Percentiles rank a stretch among this genome's conserved stretches.
phyloP scores from a whole-genome alignment of 2,113 vertebrate genomes.

The Takifugu bimaculatus region DNA sequence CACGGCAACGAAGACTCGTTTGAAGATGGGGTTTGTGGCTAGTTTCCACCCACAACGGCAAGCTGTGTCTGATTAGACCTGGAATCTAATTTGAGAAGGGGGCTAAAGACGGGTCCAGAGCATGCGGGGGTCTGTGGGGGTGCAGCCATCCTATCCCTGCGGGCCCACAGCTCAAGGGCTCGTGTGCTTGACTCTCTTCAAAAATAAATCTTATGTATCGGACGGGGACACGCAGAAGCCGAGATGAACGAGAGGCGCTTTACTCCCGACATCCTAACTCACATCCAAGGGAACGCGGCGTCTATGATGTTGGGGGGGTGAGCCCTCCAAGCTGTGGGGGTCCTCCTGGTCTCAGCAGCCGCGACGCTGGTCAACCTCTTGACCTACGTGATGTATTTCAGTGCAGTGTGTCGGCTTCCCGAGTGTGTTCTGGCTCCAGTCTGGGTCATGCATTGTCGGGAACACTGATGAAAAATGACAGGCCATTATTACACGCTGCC shows the following conservation, averaged over 20 bases:
- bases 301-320: constrained; percentile 7
- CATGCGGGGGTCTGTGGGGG: constrained; percentile 43
- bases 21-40: constrained; percentile 73
- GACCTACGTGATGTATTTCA: constrained; percentile 62
- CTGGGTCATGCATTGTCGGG: constrained; percentile 64
- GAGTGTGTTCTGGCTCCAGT: constrained; percentile 63
- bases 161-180: constrained; percentile 42
- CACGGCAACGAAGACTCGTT: constrained; percentile 61
- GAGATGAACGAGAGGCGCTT: constrained; percentile 39
- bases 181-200: constrained; percentile 60
- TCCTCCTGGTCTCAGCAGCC: constrained; percentile 43
- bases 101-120: constrained; percentile 45
- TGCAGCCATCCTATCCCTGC: constrained; percentile 45
- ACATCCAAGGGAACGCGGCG: no score
- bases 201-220: constrained; percentile 44
- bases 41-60: constrained; percentile 71
- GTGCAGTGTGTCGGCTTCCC: constrained; percentile 47
- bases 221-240: constrained; percentile 31
- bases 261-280: neutral
- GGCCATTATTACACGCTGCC: constrained; percentile 60
- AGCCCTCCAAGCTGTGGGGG: constrained; percentile 6
- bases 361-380: constrained; percentile 45
- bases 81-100: constrained; percentile 68
- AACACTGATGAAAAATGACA: constrained; percentile 74
- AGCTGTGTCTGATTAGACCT: constrained; percentile 72